Evolutionary conservation across 2,113 vertebrate genomes (phyloP).

Genomic region (Apodemus speciosus): DNA sequence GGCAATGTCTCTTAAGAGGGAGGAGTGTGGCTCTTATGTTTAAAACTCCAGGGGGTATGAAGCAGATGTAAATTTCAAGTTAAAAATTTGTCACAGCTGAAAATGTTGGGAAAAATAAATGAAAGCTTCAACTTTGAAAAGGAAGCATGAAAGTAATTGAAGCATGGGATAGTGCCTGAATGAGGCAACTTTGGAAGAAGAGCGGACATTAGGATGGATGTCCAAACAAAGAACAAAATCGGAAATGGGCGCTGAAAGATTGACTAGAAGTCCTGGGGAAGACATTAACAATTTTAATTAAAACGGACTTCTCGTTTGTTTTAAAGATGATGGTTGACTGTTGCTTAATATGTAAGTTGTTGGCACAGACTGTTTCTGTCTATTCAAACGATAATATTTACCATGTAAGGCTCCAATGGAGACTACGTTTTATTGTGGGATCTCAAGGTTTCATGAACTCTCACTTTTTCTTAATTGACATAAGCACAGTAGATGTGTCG

Average conservation of each 20-base stretch:
- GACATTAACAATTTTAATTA: constrained; percentile 14
- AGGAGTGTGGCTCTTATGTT: constrained; percentile 23
- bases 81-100: not conserved
- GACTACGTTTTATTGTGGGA: not conserved
- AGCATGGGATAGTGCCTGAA: not conserved
- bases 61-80: not conserved
- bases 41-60: not conserved
- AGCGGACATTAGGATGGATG: not conserved
- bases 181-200: not conserved
- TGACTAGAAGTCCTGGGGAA: not conserved
- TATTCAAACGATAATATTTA: not conserved
- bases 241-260: not conserved
- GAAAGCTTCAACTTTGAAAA: not conserved
- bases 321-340: not conserved
- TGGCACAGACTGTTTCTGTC: no score
- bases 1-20: constrained; percentile 15
- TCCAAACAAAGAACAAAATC: not conserved
- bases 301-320: not conserved
- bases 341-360: not conserved
- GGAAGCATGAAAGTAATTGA: constrained; percentile 18
- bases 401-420: not conserved
- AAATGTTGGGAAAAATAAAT: not conserved
- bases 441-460: not conserved
- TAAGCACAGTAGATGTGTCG: not conserved
- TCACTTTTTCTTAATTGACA: not conserved